Conservation (phyloP, 2,888 invertebrate genomes). For the Molorchus minor region DNA sequence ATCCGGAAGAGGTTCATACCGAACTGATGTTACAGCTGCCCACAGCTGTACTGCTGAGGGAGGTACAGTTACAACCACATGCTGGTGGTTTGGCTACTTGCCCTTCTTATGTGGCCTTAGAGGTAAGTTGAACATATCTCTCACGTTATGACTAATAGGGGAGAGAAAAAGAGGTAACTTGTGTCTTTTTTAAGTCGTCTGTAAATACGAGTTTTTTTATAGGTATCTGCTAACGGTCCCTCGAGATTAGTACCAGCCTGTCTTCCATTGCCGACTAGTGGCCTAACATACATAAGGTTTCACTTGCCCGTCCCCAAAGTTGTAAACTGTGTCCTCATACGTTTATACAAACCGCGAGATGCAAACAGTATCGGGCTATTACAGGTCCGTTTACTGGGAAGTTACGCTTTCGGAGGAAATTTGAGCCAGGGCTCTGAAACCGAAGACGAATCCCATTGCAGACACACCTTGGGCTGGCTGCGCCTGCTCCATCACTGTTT, state of each 20-base stretch:
- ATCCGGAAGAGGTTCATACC: constrained; percentile 87
- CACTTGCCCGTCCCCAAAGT: constrained; percentile 86
- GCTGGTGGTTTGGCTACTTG: constrained; percentile 85
- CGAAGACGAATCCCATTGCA: constrained; percentile 67
- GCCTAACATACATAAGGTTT: constrained; percentile 86
- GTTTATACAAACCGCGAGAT: constrained; percentile 85
- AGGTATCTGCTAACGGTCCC: constrained; percentile 78
- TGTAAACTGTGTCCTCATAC: constrained; percentile 79
- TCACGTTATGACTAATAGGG: too few species aligned
- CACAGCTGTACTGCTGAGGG: constrained; percentile 86
- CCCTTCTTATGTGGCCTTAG: constrained; percentile 88
- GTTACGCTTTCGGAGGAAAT: constrained; percentile 81
- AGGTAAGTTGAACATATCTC: constrained; percentile 64
- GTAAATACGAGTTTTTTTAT: constrained; percentile 22
- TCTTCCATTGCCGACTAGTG: constrained; percentile 86
- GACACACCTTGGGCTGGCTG: constrained; percentile 72
- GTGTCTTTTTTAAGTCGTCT: background rate
- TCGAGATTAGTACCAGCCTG: constrained; percentile 82
- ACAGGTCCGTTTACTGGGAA: constrained; percentile 85
- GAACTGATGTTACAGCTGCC: constrained; percentile 88
- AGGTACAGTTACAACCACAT: constrained; percentile 88
- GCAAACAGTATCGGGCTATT: constrained; percentile 90
- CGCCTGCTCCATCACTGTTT: constrained; percentile 83
- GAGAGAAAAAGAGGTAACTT: too few species aligned
- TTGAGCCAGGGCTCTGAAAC: constrained; percentile 57